phyloP scores from a whole-genome alignment of 2,888 invertebrate species.

The Allolobophora icterica region DNA sequence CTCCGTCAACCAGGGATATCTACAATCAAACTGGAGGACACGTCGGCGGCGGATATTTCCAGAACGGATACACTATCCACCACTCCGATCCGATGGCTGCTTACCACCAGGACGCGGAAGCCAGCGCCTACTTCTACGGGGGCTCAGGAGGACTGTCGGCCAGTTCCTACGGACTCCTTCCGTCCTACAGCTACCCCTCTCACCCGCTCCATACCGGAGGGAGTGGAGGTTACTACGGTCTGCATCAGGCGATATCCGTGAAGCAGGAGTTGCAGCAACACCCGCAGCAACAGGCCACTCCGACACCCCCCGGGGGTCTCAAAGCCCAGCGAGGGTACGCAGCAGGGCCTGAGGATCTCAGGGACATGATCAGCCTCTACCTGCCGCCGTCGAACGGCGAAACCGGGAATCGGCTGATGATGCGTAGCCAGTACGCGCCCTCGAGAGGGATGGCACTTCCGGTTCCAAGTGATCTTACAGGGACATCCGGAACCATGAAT shows the following conservation, averaged over 20 bases:
- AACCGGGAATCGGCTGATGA: constrained; percentile 6
- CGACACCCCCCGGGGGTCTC: neutral
- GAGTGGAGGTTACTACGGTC: constrained; percentile 17
- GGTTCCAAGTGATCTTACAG: neutral
- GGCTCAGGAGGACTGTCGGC: neutral
- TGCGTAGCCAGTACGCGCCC: neutral
- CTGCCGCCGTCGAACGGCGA: neutral
- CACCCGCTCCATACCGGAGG: neutral
- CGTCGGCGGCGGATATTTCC: neutral
- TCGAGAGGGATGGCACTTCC: neutral
- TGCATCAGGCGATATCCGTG: neutral
- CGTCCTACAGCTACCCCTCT: neutral
- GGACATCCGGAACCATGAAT: neutral
- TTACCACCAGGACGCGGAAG: neutral
- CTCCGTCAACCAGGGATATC: neutral
- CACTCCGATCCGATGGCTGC: neutral
- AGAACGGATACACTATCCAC: neutral
- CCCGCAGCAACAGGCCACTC: neutral
- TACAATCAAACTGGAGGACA: neutral
- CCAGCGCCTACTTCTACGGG: neutral
- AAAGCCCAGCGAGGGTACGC: neutral
- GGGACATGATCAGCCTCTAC: constrained; percentile 26
- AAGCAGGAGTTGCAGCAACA: constrained; percentile 21
- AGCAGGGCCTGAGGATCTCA: neutral
- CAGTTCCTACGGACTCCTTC: neutral